Evolutionary conservation across 2,113 vertebrate species (phyloP), one percentile per base, ranked within the genome.

Genomic region (Calyptommatus sinebrachiatus): DNA sequence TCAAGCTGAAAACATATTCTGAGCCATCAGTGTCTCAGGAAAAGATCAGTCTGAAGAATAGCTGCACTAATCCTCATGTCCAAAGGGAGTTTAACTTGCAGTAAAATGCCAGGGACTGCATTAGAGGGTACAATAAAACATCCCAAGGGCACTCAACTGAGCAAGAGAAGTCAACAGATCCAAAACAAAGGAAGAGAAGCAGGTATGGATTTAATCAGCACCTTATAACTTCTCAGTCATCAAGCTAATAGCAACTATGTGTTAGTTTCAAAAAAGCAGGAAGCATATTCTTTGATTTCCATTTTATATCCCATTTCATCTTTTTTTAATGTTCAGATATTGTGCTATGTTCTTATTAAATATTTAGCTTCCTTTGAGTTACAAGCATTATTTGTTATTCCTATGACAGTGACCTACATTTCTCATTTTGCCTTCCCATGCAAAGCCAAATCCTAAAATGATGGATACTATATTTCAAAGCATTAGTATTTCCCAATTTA

Each of bases 81-180:
- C 86, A 84, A 77, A 85, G 46, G 84, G 80, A 87, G 89, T 77
- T 29, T 71, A 79, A 75, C 28, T 28, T 82, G 48, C 63, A 84
- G 29, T 84, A 84, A 84, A 16, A 28, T 71, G 66, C 71, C 82
- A 75, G 65, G 68, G 79, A 71, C 69, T 73, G 31, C 89, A 31
- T 65, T 63, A 0, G 0, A 83, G 50, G 71, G 61, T 81, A 66
- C 45, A 73, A 0, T 46, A n/a, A 62, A 68, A 81, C 67, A 77
- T 75, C 76, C 73, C 53, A 57, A 73, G 76, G 81, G 71, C 31
- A 74, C 65, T n/a, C 20, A 81, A 1, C 62, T n/a, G 77, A 87
- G 8, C 9, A 68, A 72, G 20, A 80, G 18, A n/a, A 22, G 73
- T 16, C 24, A n/a, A 45, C 1, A 71, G 0, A 72, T 29, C 46